phyloP scores from a whole-genome alignment of 1,140 invertebrate species.

The Pentalonia nigronervosa region DNA sequence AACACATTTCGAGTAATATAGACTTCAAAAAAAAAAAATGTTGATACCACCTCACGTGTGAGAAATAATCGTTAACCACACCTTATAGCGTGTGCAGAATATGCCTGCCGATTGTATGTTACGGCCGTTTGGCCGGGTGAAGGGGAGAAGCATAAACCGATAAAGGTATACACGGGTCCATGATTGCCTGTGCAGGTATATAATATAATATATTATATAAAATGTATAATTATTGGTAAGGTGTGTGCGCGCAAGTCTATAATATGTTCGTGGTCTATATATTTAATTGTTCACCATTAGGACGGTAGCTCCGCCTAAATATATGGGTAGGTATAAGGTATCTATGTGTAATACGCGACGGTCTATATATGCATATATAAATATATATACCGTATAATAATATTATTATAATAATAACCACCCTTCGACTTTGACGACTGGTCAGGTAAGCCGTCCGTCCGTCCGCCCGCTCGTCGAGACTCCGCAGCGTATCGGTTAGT shows the following conservation, averaged over 20 bases:
- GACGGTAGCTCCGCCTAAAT: background rate
- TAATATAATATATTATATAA: background rate
- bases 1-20: background rate
- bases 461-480: background rate
- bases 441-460: background rate
- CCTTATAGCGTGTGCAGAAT: background rate
- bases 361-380: too few species aligned
- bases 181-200: background rate
- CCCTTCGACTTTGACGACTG: background rate
- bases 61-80: background rate
- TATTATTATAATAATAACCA: background rate
- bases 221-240: background rate
- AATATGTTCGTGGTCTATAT: background rate
- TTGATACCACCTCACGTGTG: background rate
- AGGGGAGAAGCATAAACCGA: background rate
- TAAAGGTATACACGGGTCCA: background rate
- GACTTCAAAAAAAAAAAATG: background rate
- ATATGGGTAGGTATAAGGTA: too few species aligned
- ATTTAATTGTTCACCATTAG: background rate
- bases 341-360: background rate
- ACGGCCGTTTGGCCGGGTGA: too few species aligned
- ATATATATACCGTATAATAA: background rate
- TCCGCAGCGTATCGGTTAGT: background rate
- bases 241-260: background rate
- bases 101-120: background rate